Base-by-base conservation (phyloP, 2,888 invertebrate genomes). In the Lepidonotus clava region DNA sequence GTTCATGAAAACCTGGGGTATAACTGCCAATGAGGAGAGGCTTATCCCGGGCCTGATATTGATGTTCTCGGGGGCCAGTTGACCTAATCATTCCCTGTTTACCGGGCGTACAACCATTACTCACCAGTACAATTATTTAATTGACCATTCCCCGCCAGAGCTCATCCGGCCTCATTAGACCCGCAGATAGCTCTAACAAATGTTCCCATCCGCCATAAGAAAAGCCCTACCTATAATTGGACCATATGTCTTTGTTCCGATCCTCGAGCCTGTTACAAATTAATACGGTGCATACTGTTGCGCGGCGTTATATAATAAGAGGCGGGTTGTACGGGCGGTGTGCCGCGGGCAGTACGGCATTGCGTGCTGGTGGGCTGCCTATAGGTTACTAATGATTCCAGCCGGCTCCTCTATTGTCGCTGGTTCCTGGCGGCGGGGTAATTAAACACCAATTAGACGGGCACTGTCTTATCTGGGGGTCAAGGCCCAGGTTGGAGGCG, bases 361-460 rank as follows among this genome's bases (percentile, higher is more conserved):
- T n/a, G 21, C 53, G 32, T 76, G 38, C 21, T 34, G n/a, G 21
- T 40, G n/a, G 38, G 76, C 38, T 36, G 38, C 21, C 38, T 36
- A 76, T 76, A 76, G n/a, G 76, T 76, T 76, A 40, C 76, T 76
- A 76, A 76, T 76, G 76, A 76, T 76, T 76, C 36, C 76, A 76
- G 38, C 40, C 21, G 38, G 36, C 21, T 76, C 76, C 21, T 40
- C 36, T 24, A 76, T 76, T 61, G 40, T 40, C 34, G 40, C 34
- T 38, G 21, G 40, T 18, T n/a, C 76, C 76, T 40, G 40, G 38
- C 24, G 38, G 38, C 76, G 8, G n/a, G 76, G 76, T 76, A 76
- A 76, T 76, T 76, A 76, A 76, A 76, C 76, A 76, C 76, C 76
- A 76, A 76, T 76, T 76, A 76, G 38, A 34, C 2, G 1, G 36